Conservation (phyloP, 2,888 invertebrate genomes). For the Girardia tigrina region DNA sequence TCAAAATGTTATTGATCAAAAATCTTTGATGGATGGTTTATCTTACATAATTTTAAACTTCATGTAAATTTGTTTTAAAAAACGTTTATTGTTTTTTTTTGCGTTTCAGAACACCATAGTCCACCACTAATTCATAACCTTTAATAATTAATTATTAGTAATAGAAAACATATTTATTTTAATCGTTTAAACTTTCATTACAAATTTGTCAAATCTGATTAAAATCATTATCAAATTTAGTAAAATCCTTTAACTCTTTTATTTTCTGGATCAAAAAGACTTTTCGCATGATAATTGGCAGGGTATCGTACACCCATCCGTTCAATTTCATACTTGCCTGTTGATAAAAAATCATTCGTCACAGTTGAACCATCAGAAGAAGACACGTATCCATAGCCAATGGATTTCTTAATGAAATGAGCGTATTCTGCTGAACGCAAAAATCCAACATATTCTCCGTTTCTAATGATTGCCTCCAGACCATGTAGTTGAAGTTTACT, state of each 20-base stretch:
- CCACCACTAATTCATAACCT: too few relatives aligned
- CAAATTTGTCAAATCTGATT: too few relatives aligned
- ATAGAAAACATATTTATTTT: too few relatives aligned
- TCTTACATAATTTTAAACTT: too few relatives aligned
- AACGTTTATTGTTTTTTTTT: too few relatives aligned
- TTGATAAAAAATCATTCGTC: slow-evolving; percentile 45
- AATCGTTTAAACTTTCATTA: too few relatives aligned
- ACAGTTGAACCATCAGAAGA: slow-evolving; percentile 55
- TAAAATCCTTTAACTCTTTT: slow-evolving; percentile 59
- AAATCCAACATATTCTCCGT: slow-evolving; percentile 63
- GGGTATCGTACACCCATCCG: slow-evolving; percentile 63
- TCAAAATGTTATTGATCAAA: too few relatives aligned
- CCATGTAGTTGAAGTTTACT: slow-evolving; percentile 59
- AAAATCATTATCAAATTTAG: not conserved
- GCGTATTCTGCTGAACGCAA: slow-evolving; percentile 69
- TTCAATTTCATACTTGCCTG: slow-evolving; percentile 67
- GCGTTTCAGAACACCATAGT: too few relatives aligned
- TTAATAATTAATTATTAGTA: too few relatives aligned
- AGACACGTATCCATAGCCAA: slow-evolving; percentile 56
- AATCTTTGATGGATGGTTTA: too few relatives aligned
- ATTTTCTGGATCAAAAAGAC: slow-evolving; percentile 69
- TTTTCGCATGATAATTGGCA: slow-evolving; percentile 60
- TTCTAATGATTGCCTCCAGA: slow-evolving; percentile 63
- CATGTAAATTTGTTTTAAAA: too few relatives aligned
- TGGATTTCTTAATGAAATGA: slow-evolving; percentile 55